Base-by-base conservation (phyloP, 1,140 invertebrate genomes). In the Wiebesia pumilae region DNA sequence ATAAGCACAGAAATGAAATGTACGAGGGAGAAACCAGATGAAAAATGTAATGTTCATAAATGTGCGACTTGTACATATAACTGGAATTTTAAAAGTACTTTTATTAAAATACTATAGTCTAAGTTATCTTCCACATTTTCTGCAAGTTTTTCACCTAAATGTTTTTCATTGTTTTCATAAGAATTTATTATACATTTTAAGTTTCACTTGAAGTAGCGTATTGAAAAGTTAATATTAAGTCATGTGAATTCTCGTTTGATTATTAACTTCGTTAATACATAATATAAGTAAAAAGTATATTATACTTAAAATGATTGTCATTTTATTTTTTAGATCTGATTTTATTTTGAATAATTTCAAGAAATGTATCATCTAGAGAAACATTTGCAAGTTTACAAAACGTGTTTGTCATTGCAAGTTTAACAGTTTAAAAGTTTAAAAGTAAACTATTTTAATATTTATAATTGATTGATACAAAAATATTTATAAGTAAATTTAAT, bases 11-110 rank as follows among this genome's bases (percentile, higher is more conserved):
- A 10, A 75, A 73, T 58, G 47, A 33, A 83, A 73, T 24, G 33
- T 14, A 62, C 0, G 14, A 35, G 67, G 2, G 58, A 54, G 33
- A 79, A 54, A 79, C 16, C 47, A 33, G 30, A 54, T 75, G 24
- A 75, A 62, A 62, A 62, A 38, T 24, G 12, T 19, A 62, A 58
- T 35, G n/a, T 19, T 69, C 9, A 16, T 21, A 21, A 19, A 51
- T 38, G 24, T 30, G 51, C 51, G 27, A 35, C 47, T 19, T 24
- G 35, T 30, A 12, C 2, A 33, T 30, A 33, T 54, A 81, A 67
- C 33, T 81, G 62, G 27, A 43, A 71, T 73, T 81, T 2, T 2
- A 54, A 82, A 82, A 82, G 16, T 71, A n/a, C 47, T 82, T 47
- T 82, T 54, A 33, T 40, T 3, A 43, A 75, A 33, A 69, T 81